Base-by-base conservation (phyloP, 2,888 invertebrate species). In the Hyposoter didymator region DNA sequence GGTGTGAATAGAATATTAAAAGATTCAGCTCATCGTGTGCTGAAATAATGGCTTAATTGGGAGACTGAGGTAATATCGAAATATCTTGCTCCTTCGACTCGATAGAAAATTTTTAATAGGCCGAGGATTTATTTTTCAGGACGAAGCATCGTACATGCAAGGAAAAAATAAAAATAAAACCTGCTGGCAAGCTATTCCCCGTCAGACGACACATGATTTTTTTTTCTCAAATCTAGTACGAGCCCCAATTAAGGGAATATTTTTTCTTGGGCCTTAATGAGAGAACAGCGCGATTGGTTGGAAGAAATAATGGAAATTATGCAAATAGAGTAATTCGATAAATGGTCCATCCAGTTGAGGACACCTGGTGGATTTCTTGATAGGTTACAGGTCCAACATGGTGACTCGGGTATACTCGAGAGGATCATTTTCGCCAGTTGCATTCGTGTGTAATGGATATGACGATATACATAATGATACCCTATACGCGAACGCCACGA, bases 361-460 rank as follows among this genome's bases (percentile, higher is more conserved):
- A 82, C 82, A 85, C 74, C 78, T 84, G 67, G 59, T 62, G 82
- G 49, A 75, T 80, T 81, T 67, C 82, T 85, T 52, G 43, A 72
- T 62, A 64, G 64, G 43, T 62, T 45, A 45, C 28, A 22, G 55
- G 59, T 59, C 19, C 19, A 28, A 32, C 19, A 69, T 32, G 19
- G 39, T 8, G 49, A 79, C 70, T 43, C 64, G 32, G 66, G 52
- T 84, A 86, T 84, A 74, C 87, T 78, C 88, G 73, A 72, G 88
- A 87, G 88, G 75, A 87, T 88, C 87, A 87, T 88, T 86, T 86
- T 85, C 86, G 78, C 66, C 66, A 14, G 84, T 78, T 76, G 84
- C 74, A 66, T 72, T 39, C 70, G 55, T 39, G 64, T 84, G 76
- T 76, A 84, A 85, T 74, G 83, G 72, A 78, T 87, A 73, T 73